phyloP scores from a whole-genome alignment of 1,140 invertebrate genomes.

The Agrypnia vestita region DNA sequence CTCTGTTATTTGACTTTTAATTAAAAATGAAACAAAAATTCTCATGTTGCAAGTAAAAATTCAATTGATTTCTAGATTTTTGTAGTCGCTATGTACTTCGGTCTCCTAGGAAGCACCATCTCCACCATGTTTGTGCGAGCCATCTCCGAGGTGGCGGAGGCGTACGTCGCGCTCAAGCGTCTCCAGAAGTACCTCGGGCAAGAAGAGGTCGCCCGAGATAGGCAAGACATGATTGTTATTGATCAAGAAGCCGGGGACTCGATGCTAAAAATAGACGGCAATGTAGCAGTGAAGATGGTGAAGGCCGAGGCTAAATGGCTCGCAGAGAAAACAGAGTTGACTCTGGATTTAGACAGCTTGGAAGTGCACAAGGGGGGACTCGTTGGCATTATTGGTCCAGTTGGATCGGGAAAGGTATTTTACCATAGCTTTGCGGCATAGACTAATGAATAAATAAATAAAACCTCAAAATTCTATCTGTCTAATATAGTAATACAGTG shows the following conservation, averaged over 20 bases:
- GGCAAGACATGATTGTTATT: slow-evolving; percentile 59
- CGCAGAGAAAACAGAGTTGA: slow-evolving; percentile 55
- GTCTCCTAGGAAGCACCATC: slow-evolving; percentile 78
- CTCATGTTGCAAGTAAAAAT: no score
- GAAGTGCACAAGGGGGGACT: slow-evolving; percentile 73
- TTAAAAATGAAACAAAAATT: no score
- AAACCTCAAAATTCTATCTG: no score
- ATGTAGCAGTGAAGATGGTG: background rate
- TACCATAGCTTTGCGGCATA: no score
- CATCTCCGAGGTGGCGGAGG: slow-evolving; percentile 77
- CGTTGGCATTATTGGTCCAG: slow-evolving; percentile 77
- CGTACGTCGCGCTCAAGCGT: slow-evolving; percentile 76
- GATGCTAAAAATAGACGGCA: background rate
- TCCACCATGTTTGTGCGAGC: slow-evolving; percentile 82
- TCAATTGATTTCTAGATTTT: slow-evolving; percentile 69
- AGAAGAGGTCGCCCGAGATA: slow-evolving; percentile 68
- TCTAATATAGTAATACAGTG: no score
- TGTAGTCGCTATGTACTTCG: slow-evolving; percentile 79
- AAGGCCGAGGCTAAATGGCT: slow-evolving; percentile 65
- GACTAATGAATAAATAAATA: no score
- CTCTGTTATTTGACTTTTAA: no score
- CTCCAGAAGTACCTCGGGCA: slow-evolving; percentile 73
- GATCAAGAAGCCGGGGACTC: slow-evolving; percentile 1
- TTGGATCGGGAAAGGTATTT: slow-evolving; percentile 75
- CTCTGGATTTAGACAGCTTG: slow-evolving; percentile 73